Base-by-base conservation (phyloP, 2,113 vertebrate genomes). In the Pterocles gutturalis region DNA sequence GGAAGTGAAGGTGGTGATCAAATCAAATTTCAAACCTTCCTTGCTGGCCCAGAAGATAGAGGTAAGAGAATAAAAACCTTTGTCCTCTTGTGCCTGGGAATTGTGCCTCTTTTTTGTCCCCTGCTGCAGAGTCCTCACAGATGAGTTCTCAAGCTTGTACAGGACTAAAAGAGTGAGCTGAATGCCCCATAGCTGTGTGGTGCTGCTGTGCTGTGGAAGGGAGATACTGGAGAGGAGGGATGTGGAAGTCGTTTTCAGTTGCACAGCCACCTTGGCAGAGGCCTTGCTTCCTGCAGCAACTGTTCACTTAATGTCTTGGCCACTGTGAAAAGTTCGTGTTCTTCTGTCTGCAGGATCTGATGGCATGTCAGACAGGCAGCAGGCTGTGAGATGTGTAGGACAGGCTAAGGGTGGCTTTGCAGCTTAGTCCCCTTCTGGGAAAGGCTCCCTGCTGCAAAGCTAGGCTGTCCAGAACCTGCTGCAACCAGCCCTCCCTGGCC, bases 11-110 rank as follows among this genome's bases (percentile, higher is more conserved):
- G 99, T 99, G 92, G 99, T 99, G 96, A 99, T 99, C 97, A 99
- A 99, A 98, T 99, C 99, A 94, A 99, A 99, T 97, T 99, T 99
- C 94, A 99, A 99, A 95, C 99, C 99, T 49, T 99, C 99, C 5
- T 98, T 99, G 75, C 98, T 99, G 97, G 99, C 99, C 94, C 99
- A 99, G 98, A 99, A 99, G 98, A 99, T 99, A 94, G 99, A 99
- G 99, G 99, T 99, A 95, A 98, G 97, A 45, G 41, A 20, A 65
- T 45, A 64, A 82, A 73, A 34, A 7, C 5, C 17, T 21, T 1
- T 41, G 29, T 25, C 43, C 22, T 58, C 57, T 46, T 54, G 19
- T 92, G 54, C 28, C 19, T 86, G 31, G 38, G 78, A 81, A 29
- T 20, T 20, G 7, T 65, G 14, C 41, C 26, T 71, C 29, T 94